phyloP scores from a whole-genome alignment of 2,113 vertebrate species.

The Chloroceryle aenea region DNA sequence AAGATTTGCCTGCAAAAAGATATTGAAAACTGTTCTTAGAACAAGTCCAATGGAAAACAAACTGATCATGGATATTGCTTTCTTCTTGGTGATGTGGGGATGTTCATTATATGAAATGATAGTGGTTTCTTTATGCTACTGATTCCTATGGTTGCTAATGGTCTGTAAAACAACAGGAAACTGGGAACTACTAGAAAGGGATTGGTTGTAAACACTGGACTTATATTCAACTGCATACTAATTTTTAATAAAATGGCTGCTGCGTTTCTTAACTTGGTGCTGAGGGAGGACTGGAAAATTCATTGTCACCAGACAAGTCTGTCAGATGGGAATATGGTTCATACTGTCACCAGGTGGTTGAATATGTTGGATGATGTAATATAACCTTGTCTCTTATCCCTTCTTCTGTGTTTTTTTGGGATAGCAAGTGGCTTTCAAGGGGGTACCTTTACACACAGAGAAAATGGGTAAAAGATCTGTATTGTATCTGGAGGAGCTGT shows the following conservation, averaged over 20 bases:
- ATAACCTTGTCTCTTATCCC: neutral
- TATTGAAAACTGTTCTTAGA: neutral
- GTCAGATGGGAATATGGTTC: neutral
- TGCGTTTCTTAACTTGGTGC: neutral
- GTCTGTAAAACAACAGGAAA: neutral
- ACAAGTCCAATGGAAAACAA: slow-evolving; percentile 10
- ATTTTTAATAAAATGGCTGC: slow-evolving; percentile 58
- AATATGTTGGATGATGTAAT: neutral
- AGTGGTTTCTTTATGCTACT: slow-evolving; percentile 35
- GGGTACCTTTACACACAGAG: neutral
- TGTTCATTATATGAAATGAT: neutral
- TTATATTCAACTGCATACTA: slow-evolving; percentile 8
- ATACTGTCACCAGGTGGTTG: fast-evolving
- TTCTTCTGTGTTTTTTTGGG: neutral
- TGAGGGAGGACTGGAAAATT: neutral
- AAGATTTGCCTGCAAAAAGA: neutral
- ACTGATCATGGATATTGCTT: neutral
- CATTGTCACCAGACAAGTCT: neutral
- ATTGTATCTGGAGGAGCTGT: neutral
- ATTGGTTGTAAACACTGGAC: slow-evolving; percentile 53
- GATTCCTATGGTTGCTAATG: slow-evolving; percentile 13
- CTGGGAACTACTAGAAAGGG: neutral
- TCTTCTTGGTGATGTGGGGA: neutral
- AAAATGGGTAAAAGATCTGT: neutral
- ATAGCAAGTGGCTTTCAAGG: neutral